These are phyloP conservation scores for Disparrhopalites patrizii DNA, from an alignment of 2,888 invertebrate genomes.

Conservation along the genomic window DNA sequence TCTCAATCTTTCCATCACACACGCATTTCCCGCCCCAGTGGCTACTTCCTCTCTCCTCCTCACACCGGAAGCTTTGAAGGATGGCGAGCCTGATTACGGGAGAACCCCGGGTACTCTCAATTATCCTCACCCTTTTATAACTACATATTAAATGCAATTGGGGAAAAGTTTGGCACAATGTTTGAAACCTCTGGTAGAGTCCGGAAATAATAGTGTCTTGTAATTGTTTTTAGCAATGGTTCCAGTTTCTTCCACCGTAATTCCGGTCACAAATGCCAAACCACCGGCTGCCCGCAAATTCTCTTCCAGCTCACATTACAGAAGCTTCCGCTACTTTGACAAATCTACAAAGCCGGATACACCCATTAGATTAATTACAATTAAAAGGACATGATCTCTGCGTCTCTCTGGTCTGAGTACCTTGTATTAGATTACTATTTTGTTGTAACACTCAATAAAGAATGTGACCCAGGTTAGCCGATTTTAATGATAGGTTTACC, in stretches of 20 bases:
- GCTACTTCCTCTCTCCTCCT: background rate
- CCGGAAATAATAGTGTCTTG: too few species aligned
- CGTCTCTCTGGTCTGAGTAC: too few species aligned
- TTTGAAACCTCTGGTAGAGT: too few species aligned
- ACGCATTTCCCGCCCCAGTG: background rate
- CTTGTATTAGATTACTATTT: too few species aligned
- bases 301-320: conserved; percentile 1
- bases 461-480: too few species aligned
- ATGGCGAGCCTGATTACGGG: background rate
- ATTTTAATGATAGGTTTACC: too few species aligned
- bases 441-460: too few species aligned
- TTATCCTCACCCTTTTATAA: background rate
- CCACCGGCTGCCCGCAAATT: conserved; percentile 3
- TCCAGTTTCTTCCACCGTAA: conserved; percentile 42
- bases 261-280: conserved; percentile 31
- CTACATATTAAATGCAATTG: too few species aligned
- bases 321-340: conserved; percentile 34
- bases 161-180: too few species aligned
- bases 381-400: too few species aligned
- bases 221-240: conserved; percentile 32
- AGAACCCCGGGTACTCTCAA: background rate
- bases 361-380: conserved; percentile 41
- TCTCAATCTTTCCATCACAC: too few species aligned
- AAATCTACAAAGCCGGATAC: conserved; percentile 38
- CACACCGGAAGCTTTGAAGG: background rate